A percentile compares a stretch with the other conserved stretches of the same genome.
These are phyloP conservation scores for Oreochromis mossambicus DNA, from an alignment of 2,797 vertebrate species.

Conservation along the genomic window DNA sequence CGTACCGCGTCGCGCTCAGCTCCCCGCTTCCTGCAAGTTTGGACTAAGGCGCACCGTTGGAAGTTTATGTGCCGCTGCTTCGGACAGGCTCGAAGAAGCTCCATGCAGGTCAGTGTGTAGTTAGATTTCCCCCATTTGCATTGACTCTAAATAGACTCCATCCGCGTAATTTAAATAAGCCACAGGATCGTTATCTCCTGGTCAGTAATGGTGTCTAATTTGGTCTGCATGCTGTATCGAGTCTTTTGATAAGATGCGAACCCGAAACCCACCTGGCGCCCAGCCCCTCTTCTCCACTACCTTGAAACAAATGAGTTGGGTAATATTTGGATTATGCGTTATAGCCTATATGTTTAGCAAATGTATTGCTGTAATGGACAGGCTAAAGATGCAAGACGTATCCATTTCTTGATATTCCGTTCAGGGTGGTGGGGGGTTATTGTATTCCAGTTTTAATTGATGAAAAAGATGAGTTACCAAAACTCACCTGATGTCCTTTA, in stretches of 20 bases:
- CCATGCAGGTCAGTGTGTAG: constrained; percentile 53
- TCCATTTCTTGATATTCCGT: not conserved
- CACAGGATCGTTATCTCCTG: not conserved
- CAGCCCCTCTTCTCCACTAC: not conserved
- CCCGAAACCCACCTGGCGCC: constrained; percentile 9
- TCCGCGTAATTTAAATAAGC: not conserved
- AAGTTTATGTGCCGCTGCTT: constrained; percentile 51
- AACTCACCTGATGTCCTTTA: not conserved
- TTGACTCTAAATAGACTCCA: not conserved
- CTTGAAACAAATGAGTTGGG: constrained; percentile 3
- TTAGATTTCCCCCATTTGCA: not conserved
- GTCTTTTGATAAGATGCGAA: constrained; percentile 8
- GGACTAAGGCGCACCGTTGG: constrained; percentile 59
- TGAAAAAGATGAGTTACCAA: not conserved
- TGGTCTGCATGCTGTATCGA: not conserved
- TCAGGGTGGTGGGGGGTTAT: not conserved
- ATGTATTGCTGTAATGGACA: not conserved
- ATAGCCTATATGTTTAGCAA: not conserved
- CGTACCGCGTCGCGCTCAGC: not conserved
- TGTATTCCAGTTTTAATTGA: not conserved
- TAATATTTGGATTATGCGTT: not conserved
- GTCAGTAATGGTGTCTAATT: constrained; percentile 3
- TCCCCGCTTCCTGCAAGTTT: constrained; percentile 51
- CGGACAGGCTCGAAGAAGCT: constrained; percentile 17
- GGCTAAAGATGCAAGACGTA: not conserved